A percentile compares a stretch with the other conserved stretches of the same genome.
These are phyloP conservation scores for Clostera curtula DNA, from an alignment of 2,888 invertebrate genomes.

Conservation along the genomic window DNA sequence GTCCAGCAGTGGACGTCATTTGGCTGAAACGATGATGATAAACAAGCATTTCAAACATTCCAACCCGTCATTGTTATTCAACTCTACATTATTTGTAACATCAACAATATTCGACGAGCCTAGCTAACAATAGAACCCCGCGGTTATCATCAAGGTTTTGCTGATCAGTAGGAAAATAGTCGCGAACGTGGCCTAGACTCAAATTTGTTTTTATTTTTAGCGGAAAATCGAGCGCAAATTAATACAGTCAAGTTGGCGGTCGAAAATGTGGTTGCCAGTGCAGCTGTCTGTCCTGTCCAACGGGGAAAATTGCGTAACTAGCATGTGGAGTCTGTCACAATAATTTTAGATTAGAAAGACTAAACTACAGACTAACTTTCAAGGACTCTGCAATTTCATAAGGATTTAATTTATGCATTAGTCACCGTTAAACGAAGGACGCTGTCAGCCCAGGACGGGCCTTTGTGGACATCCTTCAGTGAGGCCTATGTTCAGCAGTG, in stretches of 20 bases:
- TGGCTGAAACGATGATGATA: too few relatives aligned
- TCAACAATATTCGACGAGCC: neutral
- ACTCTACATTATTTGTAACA: neutral
- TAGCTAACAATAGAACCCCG: neutral
- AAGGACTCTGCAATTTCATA: too few relatives aligned
- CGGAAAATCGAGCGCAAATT: conserved; percentile 58
- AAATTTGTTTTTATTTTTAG: conserved; percentile 44
- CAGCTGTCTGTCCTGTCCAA: neutral
- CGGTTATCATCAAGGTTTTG: neutral
- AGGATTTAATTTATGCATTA: too few relatives aligned
- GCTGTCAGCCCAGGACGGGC: too few relatives aligned
- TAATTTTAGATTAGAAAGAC: too few relatives aligned
- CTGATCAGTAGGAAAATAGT: conserved; percentile 3
- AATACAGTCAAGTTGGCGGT: conserved; percentile 49
- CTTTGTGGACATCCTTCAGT: too few relatives aligned
- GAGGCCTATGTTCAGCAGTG: too few relatives aligned
- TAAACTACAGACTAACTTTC: too few relatives aligned
- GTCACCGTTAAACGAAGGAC: too few relatives aligned
- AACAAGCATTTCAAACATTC: too few relatives aligned
- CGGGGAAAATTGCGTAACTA: neutral
- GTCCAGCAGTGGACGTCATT: too few relatives aligned
- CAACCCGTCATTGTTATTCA: neutral
- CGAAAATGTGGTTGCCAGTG: neutral
- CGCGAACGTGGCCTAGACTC: conserved; percentile 17
- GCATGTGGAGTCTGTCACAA: neutral